Conservation (phyloP, 2,797 vertebrate genomes). For the Catamblyrhynchus diadema region DNA sequence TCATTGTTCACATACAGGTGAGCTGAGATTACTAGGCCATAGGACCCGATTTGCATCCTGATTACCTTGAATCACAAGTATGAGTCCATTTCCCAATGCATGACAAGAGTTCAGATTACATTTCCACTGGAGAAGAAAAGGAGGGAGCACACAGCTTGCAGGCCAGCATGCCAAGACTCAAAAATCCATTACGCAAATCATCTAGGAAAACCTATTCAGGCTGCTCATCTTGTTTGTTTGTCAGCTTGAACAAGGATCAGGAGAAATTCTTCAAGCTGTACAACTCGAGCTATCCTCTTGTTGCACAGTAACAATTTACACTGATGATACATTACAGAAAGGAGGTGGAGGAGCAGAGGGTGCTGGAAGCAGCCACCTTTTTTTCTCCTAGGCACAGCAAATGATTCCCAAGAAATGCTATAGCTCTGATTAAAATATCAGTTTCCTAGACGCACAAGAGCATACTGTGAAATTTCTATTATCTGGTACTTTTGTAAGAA, state of each 20-base stretch:
- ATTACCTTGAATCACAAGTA: background rate
- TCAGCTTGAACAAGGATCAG: background rate
- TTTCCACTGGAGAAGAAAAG: background rate
- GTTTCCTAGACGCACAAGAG: background rate
- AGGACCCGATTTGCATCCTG: background rate
- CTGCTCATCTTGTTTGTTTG: background rate
- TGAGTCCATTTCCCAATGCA: background rate
- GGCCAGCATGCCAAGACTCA: background rate
- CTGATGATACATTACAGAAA: background rate
- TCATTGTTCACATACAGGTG: background rate
- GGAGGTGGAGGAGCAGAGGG: background rate
- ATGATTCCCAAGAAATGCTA: background rate
- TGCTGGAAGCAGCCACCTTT: background rate
- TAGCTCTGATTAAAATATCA: conserved; percentile 8
- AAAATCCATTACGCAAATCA: background rate
- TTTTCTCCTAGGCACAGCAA: background rate
- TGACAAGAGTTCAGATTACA: background rate
- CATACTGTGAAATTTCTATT: background rate
- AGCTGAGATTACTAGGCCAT: background rate
- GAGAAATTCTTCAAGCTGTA: background rate
- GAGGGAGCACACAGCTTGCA: background rate
- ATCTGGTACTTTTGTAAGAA: background rate
- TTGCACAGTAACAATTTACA: background rate
- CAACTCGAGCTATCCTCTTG: background rate
- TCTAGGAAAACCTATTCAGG: background rate